A percentile compares a stretch with the other conserved stretches of the same genome.
Conservation (phyloP, 2,113 vertebrate species). For the Zosterops japonicus region DNA sequence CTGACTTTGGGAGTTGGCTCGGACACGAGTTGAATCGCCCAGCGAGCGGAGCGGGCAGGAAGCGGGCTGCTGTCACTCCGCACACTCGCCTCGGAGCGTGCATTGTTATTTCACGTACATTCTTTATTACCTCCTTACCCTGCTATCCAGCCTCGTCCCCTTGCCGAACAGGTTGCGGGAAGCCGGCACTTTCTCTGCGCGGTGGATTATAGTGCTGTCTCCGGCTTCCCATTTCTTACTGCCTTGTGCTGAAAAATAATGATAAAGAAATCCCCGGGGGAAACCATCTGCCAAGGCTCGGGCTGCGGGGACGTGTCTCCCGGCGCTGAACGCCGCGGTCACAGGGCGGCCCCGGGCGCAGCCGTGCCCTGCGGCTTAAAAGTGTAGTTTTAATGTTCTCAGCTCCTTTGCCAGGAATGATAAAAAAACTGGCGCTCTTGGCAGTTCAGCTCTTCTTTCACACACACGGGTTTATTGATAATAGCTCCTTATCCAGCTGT, state of each 20-base stretch:
- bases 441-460: background rate
- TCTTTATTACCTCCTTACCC: background rate
- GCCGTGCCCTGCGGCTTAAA: conserved; percentile 1
- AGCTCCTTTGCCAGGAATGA: background rate
- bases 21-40: background rate
- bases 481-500: background rate
- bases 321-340: background rate
- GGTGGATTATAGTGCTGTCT: background rate
- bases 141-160: background rate
- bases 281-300: background rate
- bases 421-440: background rate
- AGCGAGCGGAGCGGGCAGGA: background rate
- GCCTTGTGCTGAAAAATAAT: background rate
- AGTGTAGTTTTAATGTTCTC: conserved; percentile 42
- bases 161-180: background rate
- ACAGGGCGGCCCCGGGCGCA: background rate
- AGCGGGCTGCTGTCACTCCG: background rate
- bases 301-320: background rate
- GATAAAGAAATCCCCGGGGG: background rate
- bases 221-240: background rate
- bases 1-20: background rate
- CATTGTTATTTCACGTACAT: background rate
- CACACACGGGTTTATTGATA: accelerated
- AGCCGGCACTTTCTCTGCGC: background rate
- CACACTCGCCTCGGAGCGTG: accelerated